phyloP scores from a whole-genome alignment of 2,797 vertebrate genomes.

The Coluber constrictor region DNA sequence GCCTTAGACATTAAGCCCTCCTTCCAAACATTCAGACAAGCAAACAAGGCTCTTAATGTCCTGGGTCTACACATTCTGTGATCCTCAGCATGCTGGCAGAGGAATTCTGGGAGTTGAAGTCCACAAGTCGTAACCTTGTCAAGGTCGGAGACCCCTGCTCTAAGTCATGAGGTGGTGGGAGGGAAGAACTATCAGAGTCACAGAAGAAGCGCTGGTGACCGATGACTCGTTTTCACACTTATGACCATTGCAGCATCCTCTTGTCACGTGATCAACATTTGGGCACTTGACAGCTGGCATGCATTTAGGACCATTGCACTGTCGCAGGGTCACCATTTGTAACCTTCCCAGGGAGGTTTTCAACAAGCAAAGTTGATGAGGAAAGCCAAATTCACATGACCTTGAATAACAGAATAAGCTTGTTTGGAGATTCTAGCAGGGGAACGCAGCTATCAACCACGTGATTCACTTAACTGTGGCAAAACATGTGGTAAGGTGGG shows the following conservation, averaged over 20 bases:
- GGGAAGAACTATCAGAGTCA: neutral
- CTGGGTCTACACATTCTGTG: neutral
- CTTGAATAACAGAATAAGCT: no score
- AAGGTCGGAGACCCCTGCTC: no score
- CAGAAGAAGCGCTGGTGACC: neutral
- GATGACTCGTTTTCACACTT: neutral
- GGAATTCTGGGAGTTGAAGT: no score
- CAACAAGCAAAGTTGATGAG: neutral
- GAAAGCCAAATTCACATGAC: neutral
- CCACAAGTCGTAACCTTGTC: no score
- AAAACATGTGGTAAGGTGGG: no score
- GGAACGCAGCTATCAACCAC: no score
- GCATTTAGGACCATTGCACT: neutral
- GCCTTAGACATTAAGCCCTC: neutral
- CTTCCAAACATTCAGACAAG: neutral
- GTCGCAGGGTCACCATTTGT: neutral
- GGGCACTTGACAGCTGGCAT: neutral
- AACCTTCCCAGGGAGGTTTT: neutral
- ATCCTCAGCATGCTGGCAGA: no score
- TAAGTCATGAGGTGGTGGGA: neutral
- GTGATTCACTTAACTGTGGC: no score
- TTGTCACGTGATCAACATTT: neutral
- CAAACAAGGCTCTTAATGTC: neutral
- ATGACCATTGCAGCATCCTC: neutral
- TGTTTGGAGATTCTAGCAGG: no score